Evolutionary conservation across 2,113 vertebrate species (phyloP).

Genomic region (Zosterops japonicus): DNA sequence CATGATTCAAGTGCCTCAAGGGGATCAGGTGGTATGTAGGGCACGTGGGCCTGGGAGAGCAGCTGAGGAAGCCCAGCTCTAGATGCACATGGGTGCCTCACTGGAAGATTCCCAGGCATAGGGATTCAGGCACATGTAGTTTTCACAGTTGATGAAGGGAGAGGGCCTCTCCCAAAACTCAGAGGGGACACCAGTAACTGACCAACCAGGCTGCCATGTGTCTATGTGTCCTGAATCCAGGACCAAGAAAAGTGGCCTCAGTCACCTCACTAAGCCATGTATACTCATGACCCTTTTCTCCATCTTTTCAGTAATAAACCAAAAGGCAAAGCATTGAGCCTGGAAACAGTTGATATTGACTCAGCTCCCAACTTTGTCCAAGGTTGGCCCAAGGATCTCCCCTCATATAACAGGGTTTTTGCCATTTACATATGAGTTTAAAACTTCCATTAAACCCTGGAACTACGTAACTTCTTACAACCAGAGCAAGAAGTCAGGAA

Average conservation of each 20-base stretch:
- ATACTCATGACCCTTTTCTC: background rate
- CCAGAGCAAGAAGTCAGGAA: background rate
- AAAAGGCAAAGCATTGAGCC: background rate
- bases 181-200: background rate
- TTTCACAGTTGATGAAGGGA: background rate
- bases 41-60: background rate
- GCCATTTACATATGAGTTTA: background rate
- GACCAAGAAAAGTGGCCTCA: background rate
- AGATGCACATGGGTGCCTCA: background rate
- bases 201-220: background rate
- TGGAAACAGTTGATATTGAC: background rate
- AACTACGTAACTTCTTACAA: background rate
- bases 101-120: background rate
- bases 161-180: background rate
- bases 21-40: background rate
- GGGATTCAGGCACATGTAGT: accelerated
- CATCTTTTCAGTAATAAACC: background rate
- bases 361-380: background rate
- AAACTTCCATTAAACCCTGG: background rate
- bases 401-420: background rate
- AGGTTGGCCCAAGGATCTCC: background rate
- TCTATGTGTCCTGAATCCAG: background rate
- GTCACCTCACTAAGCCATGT: background rate
- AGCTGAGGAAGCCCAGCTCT: background rate
- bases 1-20: background rate